Base-by-base conservation (phyloP, 2,797 vertebrate genomes). In the Micrastur ruficollis region DNA sequence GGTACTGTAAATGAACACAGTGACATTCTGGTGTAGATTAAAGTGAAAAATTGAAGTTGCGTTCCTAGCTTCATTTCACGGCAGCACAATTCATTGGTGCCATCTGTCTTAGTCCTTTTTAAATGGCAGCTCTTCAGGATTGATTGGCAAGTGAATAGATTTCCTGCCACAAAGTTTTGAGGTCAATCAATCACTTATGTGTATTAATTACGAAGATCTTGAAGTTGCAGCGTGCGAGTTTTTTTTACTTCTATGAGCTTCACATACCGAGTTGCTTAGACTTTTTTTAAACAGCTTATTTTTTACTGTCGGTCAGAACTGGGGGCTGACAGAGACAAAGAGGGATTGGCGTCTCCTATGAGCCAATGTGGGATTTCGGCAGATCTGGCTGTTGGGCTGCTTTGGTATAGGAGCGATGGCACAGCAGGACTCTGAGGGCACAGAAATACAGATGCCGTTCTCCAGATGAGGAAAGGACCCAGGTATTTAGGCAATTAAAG, bases 141-240 rank as follows among this genome's bases (percentile, higher is more conserved):
- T 95, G 97, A 97, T 93, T 97, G 97, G 93, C 97, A 97, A 75
- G 88, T 25, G 89, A 74, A 97, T 95, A 85, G 96, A 97, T 97
- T 97, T 97, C 81, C 96, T 97, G 97, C 82, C 96, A 96, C 80
- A 36, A 81, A 91, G 91, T 96, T 97, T 96, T 85, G 93, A 97
- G 96, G 97, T 95, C 95, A 95, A 91, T 97, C 96, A 94, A 96
- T 97, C 97, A 97, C 71, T 74, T 50, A 89, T 10, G 65, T 89
- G 73, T 90, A 86, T 94, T 97, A 94, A 96, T 97, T 96, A 92
- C 4, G 0, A 82, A 94, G 89, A 93, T 72, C 76, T 95, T 72
- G 72, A 92, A 75, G 81, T 32, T 72, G 76, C 75, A 71, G 31
- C 2, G n/a, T 15, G 61, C 17, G 12, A 23, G 63, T 56, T 52